phyloP scores from a whole-genome alignment of 2,113 vertebrate genomes.

The Colossoma macropomum region DNA sequence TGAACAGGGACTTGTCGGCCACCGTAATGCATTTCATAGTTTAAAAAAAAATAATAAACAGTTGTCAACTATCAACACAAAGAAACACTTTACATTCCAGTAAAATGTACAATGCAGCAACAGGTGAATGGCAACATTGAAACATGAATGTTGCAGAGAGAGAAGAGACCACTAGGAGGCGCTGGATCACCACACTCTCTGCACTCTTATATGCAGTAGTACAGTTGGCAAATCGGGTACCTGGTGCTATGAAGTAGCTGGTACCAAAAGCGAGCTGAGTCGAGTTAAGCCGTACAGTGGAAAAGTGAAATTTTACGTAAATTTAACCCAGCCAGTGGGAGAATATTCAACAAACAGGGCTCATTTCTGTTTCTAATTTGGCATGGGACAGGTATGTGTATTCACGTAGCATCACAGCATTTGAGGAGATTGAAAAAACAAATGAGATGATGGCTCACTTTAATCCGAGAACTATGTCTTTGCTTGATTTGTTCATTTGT shows the following conservation, averaged over 20 bases:
- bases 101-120: conserved; percentile 80
- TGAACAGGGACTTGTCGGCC: too few species aligned
- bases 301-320: too few species aligned
- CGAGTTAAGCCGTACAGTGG: too few species aligned
- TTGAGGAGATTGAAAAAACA: conserved; percentile 6
- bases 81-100: conserved; percentile 81
- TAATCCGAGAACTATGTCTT: conserved; percentile 9
- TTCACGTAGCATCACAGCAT: conserved; percentile 43
- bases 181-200: conserved; percentile 52
- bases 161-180: conserved; percentile 36
- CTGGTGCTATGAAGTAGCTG: too few species aligned
- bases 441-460: conserved; percentile 10
- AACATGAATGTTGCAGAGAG: conserved; percentile 63
- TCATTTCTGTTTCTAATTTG: conserved; percentile 50
- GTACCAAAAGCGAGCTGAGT: too few species aligned
- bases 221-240: too few species aligned
- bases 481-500: background rate
- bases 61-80: conserved; percentile 72
- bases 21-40: too few species aligned
- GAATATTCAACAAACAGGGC: conserved; percentile 38
- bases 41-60: conserved; percentile 63
- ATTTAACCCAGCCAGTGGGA: conserved; percentile 51
- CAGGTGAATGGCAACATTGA: conserved; percentile 73
- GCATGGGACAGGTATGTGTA: conserved; percentile 54
- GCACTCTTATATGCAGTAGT: conserved; percentile 60